Base-by-base conservation (phyloP, 2,888 invertebrate genomes). In the Lepetodrilus schrolli region DNA sequence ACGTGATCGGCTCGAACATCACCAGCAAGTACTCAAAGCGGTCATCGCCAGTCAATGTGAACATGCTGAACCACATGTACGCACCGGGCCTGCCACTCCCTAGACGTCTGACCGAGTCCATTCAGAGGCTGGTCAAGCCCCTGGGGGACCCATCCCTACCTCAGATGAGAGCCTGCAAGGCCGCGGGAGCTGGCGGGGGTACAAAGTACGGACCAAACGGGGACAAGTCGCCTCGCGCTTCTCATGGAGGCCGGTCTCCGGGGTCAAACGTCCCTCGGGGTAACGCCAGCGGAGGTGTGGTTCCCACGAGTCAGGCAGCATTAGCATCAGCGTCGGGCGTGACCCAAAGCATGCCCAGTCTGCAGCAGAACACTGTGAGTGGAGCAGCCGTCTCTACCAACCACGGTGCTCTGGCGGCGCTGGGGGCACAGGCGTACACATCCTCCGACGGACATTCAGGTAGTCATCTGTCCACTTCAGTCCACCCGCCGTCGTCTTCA, bases 111-210 rank as follows among this genome's bases (percentile, higher is more conserved):
- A 88, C 88, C 51, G 87, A 88, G 73, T 88, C 88, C 51, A 86
- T 88, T 66, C 87, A 88, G 78, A 84, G 86, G 75, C 72, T 88
- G 49, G 86, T 88, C 49, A 84, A 84, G 72, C 86, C 87, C 20
- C 77, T 86, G 47, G 69, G 74, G 13, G 80, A 80, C 30, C 68
- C 38, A 10, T 49, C 69, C 13, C 70, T 75, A 47, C 74, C 77
- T 17, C 77, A 76, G 8, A 70, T 71, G 48, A 58, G 80, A 10
- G 69, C 76, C 13, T 79, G 78, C 75, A 80, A 80, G 72, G 78
- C 80, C 58, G 75, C 80, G 4, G 74, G 74, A 8, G 58, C 73
- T 23, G 72, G 73, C 30, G 74, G 74, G 1, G n/a, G n/a, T n/a
- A 74, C 78, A 17, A 70, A 76, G 13, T 74, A 70, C 38, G 72